Evolutionary conservation across 2,113 vertebrate species (phyloP), one percentile per base, ranked within the genome.

Genomic region (Tragelaphus buxtoni): DNA sequence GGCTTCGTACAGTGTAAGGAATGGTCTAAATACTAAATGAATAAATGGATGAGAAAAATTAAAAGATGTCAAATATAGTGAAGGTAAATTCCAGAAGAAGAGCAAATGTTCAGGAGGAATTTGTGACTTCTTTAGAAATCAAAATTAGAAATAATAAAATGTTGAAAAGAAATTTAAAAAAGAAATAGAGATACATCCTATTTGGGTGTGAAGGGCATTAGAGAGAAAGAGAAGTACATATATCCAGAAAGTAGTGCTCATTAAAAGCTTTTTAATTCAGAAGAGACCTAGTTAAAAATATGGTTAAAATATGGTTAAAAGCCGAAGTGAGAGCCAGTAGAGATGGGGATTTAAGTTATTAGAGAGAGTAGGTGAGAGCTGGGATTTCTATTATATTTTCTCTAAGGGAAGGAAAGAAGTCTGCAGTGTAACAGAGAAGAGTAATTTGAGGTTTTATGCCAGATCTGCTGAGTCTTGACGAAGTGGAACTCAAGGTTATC

Each of bases 61-160:
- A 85, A 94, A 93, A 95, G 26, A 49, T 88, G 24, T 82, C 42
- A 77, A 22, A 86, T 85, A 32, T 30, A 79, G 39, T 86, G 49
- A 39, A 16, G 80, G 17, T 93, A 88, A 69, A 47, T 56, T 94
- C 49, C 20, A 61, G 26, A 82, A 72, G 53, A 88, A 45, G 76
- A 80, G 93, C 13, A 95, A 85, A 49, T 92, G 28, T 24, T 74
- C 56, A 94, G 85, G 63, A 90, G 32, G 42, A 65, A 16, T 53
- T 92, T 89, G 45, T 97, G 56, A 91, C 10, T 51, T 84, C 49
- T 76, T 96, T 65, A 88, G 76, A 95, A 95, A 91, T 93, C 82
- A 92, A 92, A 96, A 63, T 51, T 72, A 93, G 53, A 28, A 95
- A 72, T 65, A 94, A 77, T 80, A 86, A 95, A 80, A 89, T 74